Evolutionary conservation across 2,888 invertebrate genomes (phyloP).

Genomic region (Habroteleia sp.): DNA sequence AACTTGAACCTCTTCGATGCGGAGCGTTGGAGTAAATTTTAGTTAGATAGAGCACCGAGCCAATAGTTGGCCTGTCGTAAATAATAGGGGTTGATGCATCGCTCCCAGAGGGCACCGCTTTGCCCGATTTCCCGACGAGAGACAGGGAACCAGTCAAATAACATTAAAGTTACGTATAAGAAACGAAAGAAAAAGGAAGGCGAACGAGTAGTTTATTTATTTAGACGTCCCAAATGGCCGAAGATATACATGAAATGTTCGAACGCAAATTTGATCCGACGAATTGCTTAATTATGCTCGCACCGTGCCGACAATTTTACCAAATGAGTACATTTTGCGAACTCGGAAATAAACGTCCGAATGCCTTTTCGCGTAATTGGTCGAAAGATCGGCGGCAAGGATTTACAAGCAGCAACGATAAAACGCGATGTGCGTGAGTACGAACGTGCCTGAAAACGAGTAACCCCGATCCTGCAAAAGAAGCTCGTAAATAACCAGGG

Average conservation of each 20-base stretch:
- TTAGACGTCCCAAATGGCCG: conserved; percentile 10
- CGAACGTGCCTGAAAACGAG: conserved; percentile 55
- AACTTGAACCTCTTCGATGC: conserved; percentile 51
- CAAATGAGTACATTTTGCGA: conserved; percentile 14
- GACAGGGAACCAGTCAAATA: conserved; percentile 37
- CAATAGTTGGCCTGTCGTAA: conserved; percentile 73
- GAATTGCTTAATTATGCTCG: conserved; percentile 29
- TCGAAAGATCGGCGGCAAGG: conserved; percentile 46
- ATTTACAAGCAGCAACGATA: conserved; percentile 60
- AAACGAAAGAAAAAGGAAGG: conserved; percentile 8
- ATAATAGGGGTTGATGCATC: conserved; percentile 78
- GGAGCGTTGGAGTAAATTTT: conserved; percentile 73
- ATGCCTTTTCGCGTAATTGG: conserved; percentile 58
- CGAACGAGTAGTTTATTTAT: conserved; percentile 10
- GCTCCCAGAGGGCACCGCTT: conserved; percentile 71
- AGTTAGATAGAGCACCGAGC: conserved; percentile 70
- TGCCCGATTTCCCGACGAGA: conserved; percentile 65
- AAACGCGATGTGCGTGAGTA: conserved; percentile 61
- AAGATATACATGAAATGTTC: conserved; percentile 6
- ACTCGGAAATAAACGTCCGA: conserved; percentile 41
- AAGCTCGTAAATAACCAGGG: conserved; percentile 61
- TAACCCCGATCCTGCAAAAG: conserved; percentile 52
- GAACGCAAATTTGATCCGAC: background rate
- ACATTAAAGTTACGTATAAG: conserved; percentile 26
- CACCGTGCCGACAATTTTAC: conserved; percentile 3